Base-by-base conservation (phyloP, 2,797 vertebrate species). In the Coendou prehensilis region DNA sequence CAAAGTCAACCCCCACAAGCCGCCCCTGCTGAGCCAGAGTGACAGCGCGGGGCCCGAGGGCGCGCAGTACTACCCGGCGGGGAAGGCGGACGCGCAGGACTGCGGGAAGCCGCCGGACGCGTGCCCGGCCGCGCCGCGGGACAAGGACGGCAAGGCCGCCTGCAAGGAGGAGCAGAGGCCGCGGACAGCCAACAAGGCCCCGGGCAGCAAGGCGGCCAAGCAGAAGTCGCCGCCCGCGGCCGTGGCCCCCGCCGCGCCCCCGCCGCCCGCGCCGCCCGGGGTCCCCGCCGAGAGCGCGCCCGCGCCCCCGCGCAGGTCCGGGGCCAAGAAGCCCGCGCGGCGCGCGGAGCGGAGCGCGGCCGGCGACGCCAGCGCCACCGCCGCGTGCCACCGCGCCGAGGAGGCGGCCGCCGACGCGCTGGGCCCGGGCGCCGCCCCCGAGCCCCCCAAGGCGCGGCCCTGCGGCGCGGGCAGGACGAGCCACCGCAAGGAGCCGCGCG, bases 1-100 rank as follows among this genome's bases (percentile, higher is more conserved):
- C 97, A 99, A 99, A 96, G 99, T 99, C 41, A 99, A 98, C 87
- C 98, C 98, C 0, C 98, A 99, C 97, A 99, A 99, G 97, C 99
- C 98, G 6, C 98, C 98, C 88, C 98, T 98, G 96, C 97, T 99
- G 97, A 99, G 98, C 97, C 99, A 99, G 75, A 98, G 99, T 94
- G 98, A 98, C 11, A 96, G 98, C 95, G 96, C 98, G 0, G 97
- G 97, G 6, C 97, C 98, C 14, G 98, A 98, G 17, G 81, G 98
- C 61, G 97, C 93, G 50, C 97, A 98, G 2, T 98, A 98, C 98
- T 98, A 98, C 14, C 33, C 97, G 22, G 96, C 94, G 0, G 95
- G 96, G 80, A 99, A 98, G 92, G 98, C 61, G 0, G 97, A 98
- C 17, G 88, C 17, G 20, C 98, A 97, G 73, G 98, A 98, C 22